phyloP scores from a whole-genome alignment of 2,888 invertebrate genomes.

The Teleiodes luculella region DNA sequence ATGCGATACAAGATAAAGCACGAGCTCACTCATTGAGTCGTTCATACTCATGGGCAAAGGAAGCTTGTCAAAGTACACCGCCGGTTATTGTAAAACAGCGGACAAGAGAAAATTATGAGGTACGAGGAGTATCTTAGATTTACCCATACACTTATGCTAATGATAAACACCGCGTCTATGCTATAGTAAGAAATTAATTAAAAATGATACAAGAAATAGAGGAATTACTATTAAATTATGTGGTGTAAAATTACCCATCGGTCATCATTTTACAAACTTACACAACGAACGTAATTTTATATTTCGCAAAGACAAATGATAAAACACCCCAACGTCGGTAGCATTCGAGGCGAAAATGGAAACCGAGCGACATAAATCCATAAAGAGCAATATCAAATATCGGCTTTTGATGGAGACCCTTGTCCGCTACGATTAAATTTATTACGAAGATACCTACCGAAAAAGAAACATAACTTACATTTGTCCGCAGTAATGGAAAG shows the following conservation, averaged over 20 bases:
- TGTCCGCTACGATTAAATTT: conserved; percentile 44
- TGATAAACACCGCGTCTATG: no score
- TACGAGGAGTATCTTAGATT: no score
- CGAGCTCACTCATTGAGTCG: conserved; percentile 19
- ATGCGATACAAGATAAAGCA: conserved; percentile 43
- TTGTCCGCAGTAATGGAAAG: conserved; percentile 31
- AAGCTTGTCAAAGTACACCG: no score
- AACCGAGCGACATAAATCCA: conserved; percentile 55
- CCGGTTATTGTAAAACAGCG: no score
- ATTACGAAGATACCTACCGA: conserved; percentile 28
- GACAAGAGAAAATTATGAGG: no score
- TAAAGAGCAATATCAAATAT: conserved; percentile 59
- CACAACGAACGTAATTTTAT: conserved; percentile 12
- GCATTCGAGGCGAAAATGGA: conserved; percentile 54
- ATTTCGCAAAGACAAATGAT: conserved; percentile 22
- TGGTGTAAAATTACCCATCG: no score
- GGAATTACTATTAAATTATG: no score
- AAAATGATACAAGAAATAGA: no score
- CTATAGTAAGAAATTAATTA: no score
- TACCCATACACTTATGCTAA: no score
- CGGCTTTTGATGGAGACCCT: conserved; percentile 35
- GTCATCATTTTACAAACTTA: no score
- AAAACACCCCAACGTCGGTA: conserved; percentile 38
- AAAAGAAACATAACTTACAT: conserved; percentile 21
- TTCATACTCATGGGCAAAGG: no score